Evolutionary conservation across 1,140 invertebrate genomes (phyloP), one percentile per base, ranked within the genome.

Genomic region (Drosophila bipectinata): DNA sequence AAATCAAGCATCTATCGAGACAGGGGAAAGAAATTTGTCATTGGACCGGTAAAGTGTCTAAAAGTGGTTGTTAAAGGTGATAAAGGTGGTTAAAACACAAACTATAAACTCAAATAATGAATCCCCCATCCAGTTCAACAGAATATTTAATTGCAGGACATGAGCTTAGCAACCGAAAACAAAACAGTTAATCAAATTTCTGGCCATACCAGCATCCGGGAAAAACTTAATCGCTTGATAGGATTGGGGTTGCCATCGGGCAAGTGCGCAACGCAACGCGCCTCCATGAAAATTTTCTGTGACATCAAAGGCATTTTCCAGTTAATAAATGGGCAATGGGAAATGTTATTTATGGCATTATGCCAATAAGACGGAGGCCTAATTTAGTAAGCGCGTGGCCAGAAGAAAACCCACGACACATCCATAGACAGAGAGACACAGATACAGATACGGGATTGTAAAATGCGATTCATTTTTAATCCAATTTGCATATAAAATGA

Each of bases 401-500:
- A 59, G 62, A 72, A 58, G 58, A 78, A 39, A 47, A 39, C 51
- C 71, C 30, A 59, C 61, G 15, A 44, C n/a, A 15, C 15, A 45
- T 8, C 7, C 62, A 45, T 62, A 66, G 60, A 64, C 57, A 57
- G 39, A 28, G 26, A 18, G 51, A 63, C 28, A 59, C 14, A 68
- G 39, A 63, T 30, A 77, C 10, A 49, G 49, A 79, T 82, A 74
- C 61, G 62, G 48, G 44, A 58, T 75, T 78, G 59, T 64, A 57
- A 87, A 81, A 76, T 88, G 76, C 78, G 82, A 88, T 87, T 52
- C 79, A 59, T 80, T 88, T 88, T 88, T 88, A 88, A 88, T 88
- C 83, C 83, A 88, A 88, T 88, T 88, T 88, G 83, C 83, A 88
- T 88, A 88, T 79, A 72, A 88, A 88, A 88, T 76, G 79, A 88